Conservation (phyloP, 2,797 vertebrate species). For the Hyperoplus immaculatus region DNA sequence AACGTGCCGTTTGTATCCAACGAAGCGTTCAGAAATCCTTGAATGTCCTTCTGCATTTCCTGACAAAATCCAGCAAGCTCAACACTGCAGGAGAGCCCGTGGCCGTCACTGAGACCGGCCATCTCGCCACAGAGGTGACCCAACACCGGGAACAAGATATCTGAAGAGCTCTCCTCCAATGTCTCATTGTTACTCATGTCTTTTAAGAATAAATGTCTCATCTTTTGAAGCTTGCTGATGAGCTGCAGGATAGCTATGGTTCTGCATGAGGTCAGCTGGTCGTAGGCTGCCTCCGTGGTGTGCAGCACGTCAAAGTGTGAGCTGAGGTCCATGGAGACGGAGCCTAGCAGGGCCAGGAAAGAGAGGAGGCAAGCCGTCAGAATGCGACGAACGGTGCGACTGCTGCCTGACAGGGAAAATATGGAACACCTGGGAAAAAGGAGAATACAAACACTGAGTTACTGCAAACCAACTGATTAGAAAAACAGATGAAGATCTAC, state of each 20-base stretch:
- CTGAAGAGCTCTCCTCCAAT: background rate
- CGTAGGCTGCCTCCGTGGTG: constrained; percentile 78
- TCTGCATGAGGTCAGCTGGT: constrained; percentile 85
- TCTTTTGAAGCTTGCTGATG: constrained; percentile 82
- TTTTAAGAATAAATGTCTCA: constrained; percentile 68
- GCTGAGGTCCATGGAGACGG: constrained; percentile 85
- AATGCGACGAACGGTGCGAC: constrained; percentile 84
- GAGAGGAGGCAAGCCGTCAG: constrained; percentile 86
- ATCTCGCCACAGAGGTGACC: constrained; percentile 71
- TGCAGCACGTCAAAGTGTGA: constrained; percentile 80
- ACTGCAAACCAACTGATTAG: background rate
- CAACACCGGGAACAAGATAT: constrained; percentile 47
- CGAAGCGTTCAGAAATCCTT: constrained; percentile 57
- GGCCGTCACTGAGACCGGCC: constrained; percentile 31
- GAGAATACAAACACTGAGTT: background rate
- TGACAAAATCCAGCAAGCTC: constrained; percentile 77
- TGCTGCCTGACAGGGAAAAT: constrained; percentile 67
- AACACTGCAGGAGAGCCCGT: constrained; percentile 69
- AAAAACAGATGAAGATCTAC: too few species aligned
- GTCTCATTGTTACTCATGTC: constrained; percentile 20
- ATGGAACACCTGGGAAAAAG: constrained; percentile 65
- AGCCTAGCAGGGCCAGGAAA: constrained; percentile 86
- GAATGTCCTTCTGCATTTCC: constrained; percentile 49
- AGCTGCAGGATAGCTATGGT: constrained; percentile 75
- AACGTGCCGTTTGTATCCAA: constrained; percentile 29